phyloP scores from a whole-genome alignment of 2,113 vertebrate genomes.

The Poeciliopsis prolifica region DNA sequence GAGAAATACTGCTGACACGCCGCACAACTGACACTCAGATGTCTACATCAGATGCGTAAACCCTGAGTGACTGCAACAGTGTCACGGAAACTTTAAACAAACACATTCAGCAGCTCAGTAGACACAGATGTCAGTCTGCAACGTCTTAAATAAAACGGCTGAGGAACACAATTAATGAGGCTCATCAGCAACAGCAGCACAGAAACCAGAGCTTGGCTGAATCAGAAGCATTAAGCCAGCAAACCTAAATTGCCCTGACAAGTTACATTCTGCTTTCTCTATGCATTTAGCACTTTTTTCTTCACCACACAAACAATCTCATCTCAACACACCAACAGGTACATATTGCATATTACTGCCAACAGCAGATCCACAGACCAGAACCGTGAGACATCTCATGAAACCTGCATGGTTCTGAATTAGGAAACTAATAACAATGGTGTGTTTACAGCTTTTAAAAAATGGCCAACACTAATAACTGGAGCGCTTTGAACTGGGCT shows the following conservation, averaged over 20 bases:
- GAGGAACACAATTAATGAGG: neutral
- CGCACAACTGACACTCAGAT: slow-evolving; percentile 36
- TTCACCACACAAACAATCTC: neutral
- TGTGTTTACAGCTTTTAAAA: neutral
- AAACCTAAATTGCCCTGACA: neutral
- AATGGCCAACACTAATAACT: neutral
- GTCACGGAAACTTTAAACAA: neutral
- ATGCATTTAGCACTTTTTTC: neutral
- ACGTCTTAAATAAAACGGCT: neutral
- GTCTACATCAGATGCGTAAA: slow-evolving; percentile 18
- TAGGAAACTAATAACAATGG: neutral
- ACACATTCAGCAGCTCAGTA: neutral
- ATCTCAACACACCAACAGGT: neutral
- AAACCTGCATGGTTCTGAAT: too few relatives aligned
- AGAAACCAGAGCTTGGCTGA: neutral
- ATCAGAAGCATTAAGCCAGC: neutral
- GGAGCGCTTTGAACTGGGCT: too few relatives aligned
- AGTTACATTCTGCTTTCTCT: neutral
- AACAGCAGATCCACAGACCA: too few relatives aligned
- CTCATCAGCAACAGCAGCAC: neutral
- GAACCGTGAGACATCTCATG: too few relatives aligned
- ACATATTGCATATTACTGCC: neutral
- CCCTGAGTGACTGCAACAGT: neutral
- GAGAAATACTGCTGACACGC: slow-evolving; percentile 27
- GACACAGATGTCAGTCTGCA: slow-evolving; percentile 18